These are phyloP conservation scores for Myopa testacea DNA, from an alignment of 2,888 invertebrate genomes.

Conservation along the genomic window DNA sequence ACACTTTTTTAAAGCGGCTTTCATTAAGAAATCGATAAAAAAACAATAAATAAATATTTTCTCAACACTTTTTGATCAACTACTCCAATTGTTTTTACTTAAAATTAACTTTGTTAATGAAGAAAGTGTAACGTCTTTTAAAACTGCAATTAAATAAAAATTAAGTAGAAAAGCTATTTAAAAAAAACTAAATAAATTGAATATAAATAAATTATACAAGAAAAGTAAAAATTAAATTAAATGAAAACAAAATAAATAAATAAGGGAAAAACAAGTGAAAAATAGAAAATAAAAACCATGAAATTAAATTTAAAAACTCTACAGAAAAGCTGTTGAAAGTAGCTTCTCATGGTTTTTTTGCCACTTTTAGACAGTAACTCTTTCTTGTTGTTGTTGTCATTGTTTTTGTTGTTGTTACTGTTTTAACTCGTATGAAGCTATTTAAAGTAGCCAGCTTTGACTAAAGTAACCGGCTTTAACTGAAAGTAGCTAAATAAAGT, in stretches of 20 bases:
- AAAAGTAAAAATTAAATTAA: neutral
- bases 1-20: too few relatives aligned
- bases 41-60: neutral
- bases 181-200: too few relatives aligned
- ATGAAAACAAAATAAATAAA: neutral
- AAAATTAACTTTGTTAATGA: too few relatives aligned
- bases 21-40: neutral
- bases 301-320: neutral
- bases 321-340: neutral
- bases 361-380: neutral
- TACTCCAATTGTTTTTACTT: neutral
- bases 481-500: neutral
- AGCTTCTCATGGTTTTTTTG: neutral
- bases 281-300: neutral
- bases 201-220: neutral
- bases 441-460: too few relatives aligned
- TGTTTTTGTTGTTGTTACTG: neutral
- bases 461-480: too few relatives aligned
- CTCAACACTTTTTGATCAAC: neutral
- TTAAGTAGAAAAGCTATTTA: too few relatives aligned
- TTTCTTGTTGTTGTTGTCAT: neutral
- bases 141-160: too few relatives aligned
- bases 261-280: neutral
- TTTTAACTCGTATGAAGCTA: neutral
- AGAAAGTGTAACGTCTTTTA: too few relatives aligned